Base-by-base conservation (phyloP, 2,113 vertebrate genomes). In the Callionymus lyra region DNA sequence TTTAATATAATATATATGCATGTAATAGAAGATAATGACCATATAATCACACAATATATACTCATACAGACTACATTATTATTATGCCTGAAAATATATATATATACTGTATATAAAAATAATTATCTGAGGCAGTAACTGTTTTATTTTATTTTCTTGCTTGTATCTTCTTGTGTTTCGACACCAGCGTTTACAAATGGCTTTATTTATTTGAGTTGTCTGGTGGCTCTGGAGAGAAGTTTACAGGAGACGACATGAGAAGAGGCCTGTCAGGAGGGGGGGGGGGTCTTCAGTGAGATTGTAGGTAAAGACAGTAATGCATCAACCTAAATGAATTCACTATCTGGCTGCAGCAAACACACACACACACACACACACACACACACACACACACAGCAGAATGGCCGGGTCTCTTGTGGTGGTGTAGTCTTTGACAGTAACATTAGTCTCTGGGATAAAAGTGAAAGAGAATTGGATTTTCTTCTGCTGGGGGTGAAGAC, bases 291-390 rank as follows among this genome's bases (percentile, higher is more conserved):
- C 56, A 59, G 68, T 74, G 53, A 74, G 74, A 79, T 69, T 76
- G 68, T 65, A 66, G 76, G 72, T 82, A 81, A 82, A 81, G 80
- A 79, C 76, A 65, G 73, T 72, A 72, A 82, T 84, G 82, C 76
- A 85, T 84, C 85, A 85, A 63, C 77, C 74, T 76, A 85, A 85
- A 87, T 84, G 83, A 86, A 87, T 85, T 84, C 82, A 79, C 82
- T 85, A 84, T 85, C 82, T 81, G 68, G 63, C 70, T 48, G 56
- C 70, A 75, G 67, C 69, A 64, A 56, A 63, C 66, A 76, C 67
- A 82, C 63, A 63, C 53, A 45, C 59, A 62, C 56, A 44, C 55
- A 67, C 59, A 65, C 50, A 65, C 56, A 56, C 63, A 55, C 44
- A 65, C 58, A 42, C 38, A 61, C 52, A 68, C 44, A 56, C 52